Evolutionary conservation across 2,888 invertebrate species (phyloP), one percentile per base, ranked within the genome.

Genomic region (Caenorhabditis sulstoni): DNA sequence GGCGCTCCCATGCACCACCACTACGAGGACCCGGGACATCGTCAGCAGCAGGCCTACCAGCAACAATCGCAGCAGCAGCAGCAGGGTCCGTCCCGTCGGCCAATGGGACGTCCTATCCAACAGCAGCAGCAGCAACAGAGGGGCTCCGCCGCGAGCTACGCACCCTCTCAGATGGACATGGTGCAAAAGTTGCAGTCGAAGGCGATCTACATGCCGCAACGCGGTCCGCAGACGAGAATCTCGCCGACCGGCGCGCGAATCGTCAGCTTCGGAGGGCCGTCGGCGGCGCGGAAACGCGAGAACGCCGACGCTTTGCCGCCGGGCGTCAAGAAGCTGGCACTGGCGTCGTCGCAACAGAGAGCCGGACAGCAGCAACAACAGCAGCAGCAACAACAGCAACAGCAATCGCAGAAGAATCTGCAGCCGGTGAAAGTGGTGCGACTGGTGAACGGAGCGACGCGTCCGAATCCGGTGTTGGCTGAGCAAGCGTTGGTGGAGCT

Each of bases 211-310:
- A 62, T 78, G 67, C 64, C 66, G 11, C 66, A 45, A 11, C 67
- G 57, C 39, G 9, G 58, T 3, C 58, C 79, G 22, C 64, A 50
- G 12, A 73, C 73, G 3, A 29, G 80, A 1, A 76, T 80, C 16
- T 75, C 80, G 14, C 80, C 80, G 7, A 68, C 73, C 14, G 80
- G 80, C 11, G 80, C 80, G 1, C n/a, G 80, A 39, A 71, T 80
- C 16, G 75, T 80, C 12, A 71, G 71, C 41, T 57, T 80, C n/a
- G 62, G 50, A 8, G 29, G 23, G 20, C 29, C 29, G 29, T 5
- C 29, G 29, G 64, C 58, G 20, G 57, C 55, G 29, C 50, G 79
- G 35, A 79, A 79, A 45, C 8, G 79, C 35, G 79, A 79, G 11
- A 52, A 44, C 45, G 23, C 64, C 1, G 64, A 73, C 8, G 9